Evolutionary conservation across 2,888 invertebrate genomes (phyloP), one percentile per base, ranked within the genome.

Genomic region (Lasioglossum zephyrum): DNA sequence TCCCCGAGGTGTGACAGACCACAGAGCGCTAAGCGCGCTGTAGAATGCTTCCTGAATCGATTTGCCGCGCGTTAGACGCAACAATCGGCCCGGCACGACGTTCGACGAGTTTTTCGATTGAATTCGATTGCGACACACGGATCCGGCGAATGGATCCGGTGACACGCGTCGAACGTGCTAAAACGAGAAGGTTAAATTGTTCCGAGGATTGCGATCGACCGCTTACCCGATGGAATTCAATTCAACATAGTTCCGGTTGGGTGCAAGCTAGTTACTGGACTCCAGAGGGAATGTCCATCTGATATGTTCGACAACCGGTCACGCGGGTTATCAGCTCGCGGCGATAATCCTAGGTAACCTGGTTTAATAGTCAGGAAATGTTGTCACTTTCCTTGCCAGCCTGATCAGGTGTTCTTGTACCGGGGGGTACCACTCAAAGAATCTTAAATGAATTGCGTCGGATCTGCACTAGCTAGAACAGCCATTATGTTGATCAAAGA

Each of bases 91-190:
- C 31, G 18, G 31, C 18, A 31, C 63, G 63, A 36, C 63, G 31
- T 63, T 36, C 31, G 31, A 63, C 63, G 63, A 63, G 63, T 63
- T 63, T 63, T 63, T 63, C 63, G 63, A 63, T 87, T 90, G 63
- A 36, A 36, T 18, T 18, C 63, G 63, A 63, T 82, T 31, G 44
- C 66, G 18, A 49, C 79, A 78, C 22, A 26, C 69, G 8, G 57
- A 57, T 57, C n/a, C 57, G 16, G 31, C 36, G 41, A 16, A 63
- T 83, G 31, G 41, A 44, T 49, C 36, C 26, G 44, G 11, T 47
- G 60, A 73, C 60, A 44, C 49, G 47, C n/a, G 4, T 79, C 60
- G 22, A 73, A 26, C 31, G 44, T 22, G 69, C 36, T 69, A 16
- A 31, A 44, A 76, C 22, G 47, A n/a, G 73, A 47, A 47, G 73